phyloP scores from a whole-genome alignment of 1,140 invertebrate species.

The Hetaerina americana region DNA sequence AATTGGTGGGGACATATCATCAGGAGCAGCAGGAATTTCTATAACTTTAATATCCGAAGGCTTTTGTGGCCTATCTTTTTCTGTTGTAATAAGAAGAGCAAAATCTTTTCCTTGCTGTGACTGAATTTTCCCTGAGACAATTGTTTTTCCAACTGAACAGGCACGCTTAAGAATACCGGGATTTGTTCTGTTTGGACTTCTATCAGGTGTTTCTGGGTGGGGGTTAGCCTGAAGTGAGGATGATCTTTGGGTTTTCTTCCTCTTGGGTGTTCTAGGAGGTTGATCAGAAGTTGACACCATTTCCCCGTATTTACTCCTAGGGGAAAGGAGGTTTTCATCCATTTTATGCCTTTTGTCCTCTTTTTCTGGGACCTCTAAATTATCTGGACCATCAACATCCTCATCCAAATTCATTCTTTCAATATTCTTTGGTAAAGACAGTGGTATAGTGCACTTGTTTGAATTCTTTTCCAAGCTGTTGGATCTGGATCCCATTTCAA shows the following conservation, averaged over 20 bases:
- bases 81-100: background rate
- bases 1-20: background rate
- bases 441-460: background rate
- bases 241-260: background rate
- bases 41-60: background rate
- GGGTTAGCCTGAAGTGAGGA: background rate
- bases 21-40: background rate
- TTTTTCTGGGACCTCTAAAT: background rate
- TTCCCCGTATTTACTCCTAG: background rate
- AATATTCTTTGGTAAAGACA: background rate
- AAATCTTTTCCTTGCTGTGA: background rate
- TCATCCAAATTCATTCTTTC: background rate
- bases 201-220: background rate
- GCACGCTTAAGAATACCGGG: background rate
- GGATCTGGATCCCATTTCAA: too few species aligned
- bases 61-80: background rate
- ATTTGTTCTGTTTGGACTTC: background rate
- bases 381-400: background rate
- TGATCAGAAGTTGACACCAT: background rate
- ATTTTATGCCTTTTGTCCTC: background rate
- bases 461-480: too few species aligned
- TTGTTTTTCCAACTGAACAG: background rate
- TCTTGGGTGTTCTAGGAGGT: background rate
- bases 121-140: background rate
- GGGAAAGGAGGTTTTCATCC: background rate